Percentiles rank a stretch among this genome's conserved stretches.
Conservation (phyloP, 1,140 invertebrate genomes). For the Theocolax elegans region DNA sequence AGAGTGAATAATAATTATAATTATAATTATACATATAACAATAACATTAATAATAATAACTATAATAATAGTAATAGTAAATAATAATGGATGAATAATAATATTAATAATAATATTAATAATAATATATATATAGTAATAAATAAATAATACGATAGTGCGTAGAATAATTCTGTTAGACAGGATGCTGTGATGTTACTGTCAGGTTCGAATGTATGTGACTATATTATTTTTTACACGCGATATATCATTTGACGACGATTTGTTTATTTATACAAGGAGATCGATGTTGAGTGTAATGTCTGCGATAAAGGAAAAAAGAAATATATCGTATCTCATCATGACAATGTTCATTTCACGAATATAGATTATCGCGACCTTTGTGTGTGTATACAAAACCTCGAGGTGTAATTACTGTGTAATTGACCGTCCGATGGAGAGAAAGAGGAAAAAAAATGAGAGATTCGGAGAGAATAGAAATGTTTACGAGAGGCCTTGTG, state of each 20-base stretch:
- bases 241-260: constrained; percentile 27
- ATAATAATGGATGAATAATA: too few relatives aligned
- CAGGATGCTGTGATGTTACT: constrained; percentile 44
- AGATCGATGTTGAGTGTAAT: constrained; percentile 36
- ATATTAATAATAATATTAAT: too few relatives aligned
- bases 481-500: constrained; percentile 38
- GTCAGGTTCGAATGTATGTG: constrained; percentile 38
- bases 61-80: too few relatives aligned
- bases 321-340: constrained; percentile 28
- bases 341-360: constrained; percentile 22
- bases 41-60: too few relatives aligned
- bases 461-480: constrained; percentile 32
- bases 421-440: constrained; percentile 32
- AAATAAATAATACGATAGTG: constrained; percentile 29
- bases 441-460: constrained; percentile 33
- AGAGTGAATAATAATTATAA: constrained; percentile 38
- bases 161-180: constrained; percentile 43
- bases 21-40: too few relatives aligned
- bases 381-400: constrained; percentile 35
- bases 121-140: too few relatives aligned
- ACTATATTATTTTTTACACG: constrained; percentile 41
- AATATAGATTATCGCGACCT: constrained; percentile 7
- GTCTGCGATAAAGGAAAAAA: constrained; percentile 19
- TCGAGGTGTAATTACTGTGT: constrained; percentile 43
- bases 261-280: constrained; percentile 39